Evolutionary conservation across 2,797 vertebrate species (phyloP).

Genomic region (Lemur catta): DNA sequence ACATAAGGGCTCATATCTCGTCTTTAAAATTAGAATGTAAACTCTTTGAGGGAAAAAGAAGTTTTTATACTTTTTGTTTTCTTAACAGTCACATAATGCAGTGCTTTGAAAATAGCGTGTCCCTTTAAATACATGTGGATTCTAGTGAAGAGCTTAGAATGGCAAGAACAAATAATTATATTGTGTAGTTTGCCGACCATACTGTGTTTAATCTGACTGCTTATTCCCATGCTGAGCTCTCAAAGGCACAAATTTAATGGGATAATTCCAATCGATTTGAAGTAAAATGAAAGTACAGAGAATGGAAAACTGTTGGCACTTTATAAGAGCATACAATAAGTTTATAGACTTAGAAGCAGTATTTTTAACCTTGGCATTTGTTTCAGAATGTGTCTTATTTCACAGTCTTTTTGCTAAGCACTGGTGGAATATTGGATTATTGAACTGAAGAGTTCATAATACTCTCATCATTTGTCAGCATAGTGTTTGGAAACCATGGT

Average conservation of each 20-base stretch:
- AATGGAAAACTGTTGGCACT: slow-evolving; percentile 41
- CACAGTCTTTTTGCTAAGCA: slow-evolving; percentile 61
- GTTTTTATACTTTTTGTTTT: slow-evolving; percentile 8
- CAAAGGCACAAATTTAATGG: slow-evolving; percentile 46
- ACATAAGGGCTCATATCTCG: neutral
- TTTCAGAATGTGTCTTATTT: slow-evolving; percentile 69
- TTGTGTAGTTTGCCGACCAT: neutral
- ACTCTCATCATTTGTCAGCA: slow-evolving; percentile 39
- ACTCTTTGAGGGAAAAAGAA: slow-evolving; percentile 4
- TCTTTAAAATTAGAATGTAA: slow-evolving; percentile 45
- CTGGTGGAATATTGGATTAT: slow-evolving; percentile 48
- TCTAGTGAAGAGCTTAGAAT: slow-evolving; percentile 24
- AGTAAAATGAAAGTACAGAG: slow-evolving; percentile 24
- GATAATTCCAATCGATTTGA: slow-evolving; percentile 32
- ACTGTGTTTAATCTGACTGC: slow-evolving; percentile 52
- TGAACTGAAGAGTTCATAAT: slow-evolving; percentile 49
- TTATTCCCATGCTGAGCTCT: slow-evolving; percentile 51
- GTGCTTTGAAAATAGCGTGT: slow-evolving; percentile 13
- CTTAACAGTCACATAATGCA: neutral
- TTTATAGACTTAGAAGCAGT: slow-evolving; percentile 46
- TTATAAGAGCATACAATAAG: slow-evolving; percentile 59
- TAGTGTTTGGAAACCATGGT: slow-evolving; percentile 40
- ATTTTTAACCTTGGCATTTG: slow-evolving; percentile 59
- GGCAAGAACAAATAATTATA: slow-evolving; percentile 46
- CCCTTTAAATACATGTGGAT: neutral